Base-by-base conservation (phyloP, 2,888 invertebrate genomes). In the Pseudeuparius sepicola region DNA sequence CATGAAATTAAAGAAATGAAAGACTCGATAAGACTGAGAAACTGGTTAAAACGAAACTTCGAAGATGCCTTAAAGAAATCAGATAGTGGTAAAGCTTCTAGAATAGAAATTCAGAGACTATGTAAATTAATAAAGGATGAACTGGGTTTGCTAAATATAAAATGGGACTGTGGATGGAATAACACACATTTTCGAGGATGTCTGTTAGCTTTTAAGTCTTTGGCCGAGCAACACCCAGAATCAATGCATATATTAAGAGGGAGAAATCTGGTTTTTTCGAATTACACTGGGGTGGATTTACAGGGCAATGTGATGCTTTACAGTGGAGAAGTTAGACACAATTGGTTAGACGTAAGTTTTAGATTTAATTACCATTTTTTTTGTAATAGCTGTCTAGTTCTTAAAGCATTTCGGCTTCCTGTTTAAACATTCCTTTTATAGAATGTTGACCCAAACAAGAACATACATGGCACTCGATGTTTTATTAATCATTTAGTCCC, bases 271-370 rank as follows among this genome's bases (percentile, higher is more conserved):
- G 83, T 88, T 3, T 80, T 94, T 64, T 87, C 89, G 2, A 81
- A 81, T 47, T 86, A 87, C 51, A 92, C 92, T 3, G 94, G 94
- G 9, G 82, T 94, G 4, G 88, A 84, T 56, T 67, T 92, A 29
- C 86, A 90, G 52, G 93, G 94, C 0, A 81, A 88, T 51, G 78
- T 94, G 5, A 83, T 85, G 67, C 70, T 94, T 1, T 90, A 84
- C 55, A 90, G 87, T 46, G 90, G 88, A 20, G 93, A 94, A 70
- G 93, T 94, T 20, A 69, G 90, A 39, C 79, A 86, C 53, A 89
- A 88, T 64, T 94, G 94, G 94, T 66, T 92, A 38, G 88, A 88
- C 64, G 86, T 89, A 65, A 74, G 77, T 64, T 35, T 36, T 15
- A 27, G 7, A 17, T n/a, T n/a, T n/a, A n/a, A n/a, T n/a, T n/a